Evolutionary conservation across 1,140 invertebrate genomes (phyloP), one percentile per base, ranked within the genome.

Genomic region (Parapsyche elsis): DNA sequence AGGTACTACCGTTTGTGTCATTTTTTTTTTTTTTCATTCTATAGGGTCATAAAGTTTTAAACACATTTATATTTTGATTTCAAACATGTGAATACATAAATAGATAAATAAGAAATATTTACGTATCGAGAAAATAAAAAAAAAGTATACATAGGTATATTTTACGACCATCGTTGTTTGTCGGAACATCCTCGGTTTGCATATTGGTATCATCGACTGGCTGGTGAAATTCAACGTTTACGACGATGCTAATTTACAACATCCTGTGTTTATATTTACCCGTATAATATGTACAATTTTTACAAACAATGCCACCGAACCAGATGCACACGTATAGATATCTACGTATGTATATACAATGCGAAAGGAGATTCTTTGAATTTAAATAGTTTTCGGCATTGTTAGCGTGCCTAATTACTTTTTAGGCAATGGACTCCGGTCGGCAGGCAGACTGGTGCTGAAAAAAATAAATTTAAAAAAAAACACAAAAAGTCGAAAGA

Each of bases 181-280:
- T 61, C 21, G 30, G 30, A 38, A 38, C 30, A 38, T 38, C 30
- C 30, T 61, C 57, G 57, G 21, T 61, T 61, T 61, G 7, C 14
- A 61, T 9, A 9, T 53, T 53, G 30, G 30, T 53, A 19, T 61
- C 57, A 16, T 61, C 57, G 57, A 21, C 57, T 61, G 9, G 16
- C 71, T 30, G 67, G 23, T 12, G 24, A 44, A 71, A 71, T 74
- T 74, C 38, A 74, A 49, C 30, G 44, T 74, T 74, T 74, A 74
- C 38, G 30, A 45, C 9, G 19, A 74, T 74, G n/a, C 44, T 75
- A 75, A 75, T 75, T 75, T 75, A 75, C 49, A 7, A 75, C 73
- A 24, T 75, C 73, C 73, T 75, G 73, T 57, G 16, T 53, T n/a
- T 53, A n/a, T 24, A 23, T 75, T 49, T 26, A 53, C 10, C 49